These are phyloP conservation scores for Brenthis daphne DNA, from an alignment of 2,888 invertebrate genomes.

Conservation along the genomic window DNA sequence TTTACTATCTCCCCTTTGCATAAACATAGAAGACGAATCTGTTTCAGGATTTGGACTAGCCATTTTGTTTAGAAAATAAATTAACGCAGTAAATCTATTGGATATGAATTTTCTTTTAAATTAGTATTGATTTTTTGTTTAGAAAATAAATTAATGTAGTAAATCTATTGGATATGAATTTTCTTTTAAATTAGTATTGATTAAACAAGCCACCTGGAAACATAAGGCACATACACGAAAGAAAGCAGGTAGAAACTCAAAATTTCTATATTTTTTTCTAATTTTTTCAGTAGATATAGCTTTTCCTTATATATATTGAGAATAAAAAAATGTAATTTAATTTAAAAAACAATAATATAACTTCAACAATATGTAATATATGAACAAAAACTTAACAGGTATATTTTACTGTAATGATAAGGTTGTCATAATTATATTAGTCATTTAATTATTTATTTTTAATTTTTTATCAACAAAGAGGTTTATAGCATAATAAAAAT, in stretches of 20 bases:
- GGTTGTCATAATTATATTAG: slow-evolving; percentile 13
- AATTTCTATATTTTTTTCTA: no score
- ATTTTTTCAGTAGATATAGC: no score
- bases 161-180: slow-evolving; percentile 23
- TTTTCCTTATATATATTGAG: no score
- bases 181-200: slow-evolving; percentile 46
- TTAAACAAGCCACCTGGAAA: slow-evolving; percentile 55
- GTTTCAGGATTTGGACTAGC: slow-evolving; percentile 62
- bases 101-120: slow-evolving; percentile 19
- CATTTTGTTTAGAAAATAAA: slow-evolving; percentile 53
- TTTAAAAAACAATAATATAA: slow-evolving; percentile 3
- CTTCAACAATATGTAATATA: slow-evolving; percentile 18
- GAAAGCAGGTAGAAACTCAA: slow-evolving; percentile 1
- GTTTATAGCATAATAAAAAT: background rate
- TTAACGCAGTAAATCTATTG: slow-evolving; percentile 11
- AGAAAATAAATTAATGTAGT: slow-evolving; percentile 35
- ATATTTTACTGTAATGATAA: slow-evolving; percentile 10
- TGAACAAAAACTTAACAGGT: slow-evolving; percentile 20
- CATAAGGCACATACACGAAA: slow-evolving; percentile 7
- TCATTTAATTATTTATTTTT: slow-evolving; percentile 7
- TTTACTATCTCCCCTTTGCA: slow-evolving; percentile 58
- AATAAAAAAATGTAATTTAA: background rate
- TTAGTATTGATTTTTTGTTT: slow-evolving; percentile 46
- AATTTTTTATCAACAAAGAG: background rate
- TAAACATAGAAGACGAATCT: slow-evolving; percentile 69